These are phyloP conservation scores for Ancistrus triradiatus DNA, from an alignment of 2,113 vertebrate genomes.

Conservation along the genomic window DNA sequence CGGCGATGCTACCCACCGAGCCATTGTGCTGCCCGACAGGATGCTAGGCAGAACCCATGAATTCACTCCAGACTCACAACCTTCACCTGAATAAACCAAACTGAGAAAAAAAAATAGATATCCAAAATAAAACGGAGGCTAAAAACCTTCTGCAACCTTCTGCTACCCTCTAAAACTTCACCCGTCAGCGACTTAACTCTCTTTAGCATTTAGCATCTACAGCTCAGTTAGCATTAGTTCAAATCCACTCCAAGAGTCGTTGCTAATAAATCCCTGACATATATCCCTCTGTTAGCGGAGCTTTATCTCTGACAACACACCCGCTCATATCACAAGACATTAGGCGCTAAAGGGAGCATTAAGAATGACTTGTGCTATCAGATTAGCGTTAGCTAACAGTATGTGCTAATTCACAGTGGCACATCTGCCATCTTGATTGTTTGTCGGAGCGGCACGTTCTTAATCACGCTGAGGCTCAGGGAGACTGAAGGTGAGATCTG, in stretches of 20 bases:
- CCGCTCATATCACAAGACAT: conserved; percentile 24
- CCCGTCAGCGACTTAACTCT: background rate
- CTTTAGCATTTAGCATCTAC: background rate
- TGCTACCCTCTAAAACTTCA: too few species aligned
- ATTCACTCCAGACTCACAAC: too few species aligned
- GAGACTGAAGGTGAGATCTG: conserved; percentile 39
- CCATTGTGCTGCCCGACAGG: too few species aligned
- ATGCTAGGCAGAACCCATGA: too few species aligned
- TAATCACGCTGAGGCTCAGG: conserved; percentile 26
- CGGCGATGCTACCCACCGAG: too few species aligned
- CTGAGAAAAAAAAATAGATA: too few species aligned
- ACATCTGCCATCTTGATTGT: conserved; percentile 46
- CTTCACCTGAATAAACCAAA: too few species aligned
- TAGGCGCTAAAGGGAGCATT: conserved; percentile 21
- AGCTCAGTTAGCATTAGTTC: background rate
- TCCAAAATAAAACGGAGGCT: too few species aligned
- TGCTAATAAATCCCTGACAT: background rate
- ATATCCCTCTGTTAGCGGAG: background rate
- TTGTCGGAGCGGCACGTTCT: conserved; percentile 26
- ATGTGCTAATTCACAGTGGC: conserved; percentile 40
- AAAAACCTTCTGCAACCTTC: too few species aligned
- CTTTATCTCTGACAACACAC: conserved; percentile 29
- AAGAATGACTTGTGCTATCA: conserved; percentile 23
- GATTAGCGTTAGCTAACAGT: conserved; percentile 34
- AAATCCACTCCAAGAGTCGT: conserved; percentile 8